Evolutionary conservation across 2,797 vertebrate species (phyloP).

Genomic region (Leptatherina wallacei): DNA sequence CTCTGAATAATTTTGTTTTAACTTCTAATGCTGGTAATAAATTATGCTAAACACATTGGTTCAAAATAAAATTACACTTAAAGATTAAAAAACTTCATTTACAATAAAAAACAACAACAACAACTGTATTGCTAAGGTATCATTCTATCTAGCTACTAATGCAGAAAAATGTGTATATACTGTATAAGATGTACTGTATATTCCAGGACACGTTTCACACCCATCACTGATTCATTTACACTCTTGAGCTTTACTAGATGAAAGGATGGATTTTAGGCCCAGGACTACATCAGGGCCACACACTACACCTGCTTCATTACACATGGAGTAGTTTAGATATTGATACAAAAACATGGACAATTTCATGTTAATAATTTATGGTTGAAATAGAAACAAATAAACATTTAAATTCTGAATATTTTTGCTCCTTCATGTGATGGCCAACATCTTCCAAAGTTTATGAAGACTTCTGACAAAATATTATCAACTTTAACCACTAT

Average conservation of each 20-base stretch:
- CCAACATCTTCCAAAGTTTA: slow-evolving; percentile 6
- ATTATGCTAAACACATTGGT: slow-evolving; percentile 31
- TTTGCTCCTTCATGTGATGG: background rate
- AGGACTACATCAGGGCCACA: background rate
- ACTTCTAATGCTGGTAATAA: slow-evolving; percentile 45
- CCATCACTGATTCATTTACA: background rate
- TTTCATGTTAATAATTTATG: background rate
- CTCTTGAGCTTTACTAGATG: background rate
- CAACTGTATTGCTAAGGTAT: background rate
- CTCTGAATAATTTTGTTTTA: slow-evolving; percentile 25
- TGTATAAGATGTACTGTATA: background rate
- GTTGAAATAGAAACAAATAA: background rate
- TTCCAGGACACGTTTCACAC: background rate
- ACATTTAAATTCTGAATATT: too few species aligned
- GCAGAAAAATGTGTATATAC: background rate
- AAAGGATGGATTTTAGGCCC: background rate
- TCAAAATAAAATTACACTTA: slow-evolving; percentile 20
- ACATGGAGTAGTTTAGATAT: background rate
- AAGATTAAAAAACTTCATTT: slow-evolving; percentile 22
- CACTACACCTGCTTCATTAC: background rate
- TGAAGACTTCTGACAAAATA: slow-evolving; percentile 9
- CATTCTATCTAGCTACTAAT: background rate
- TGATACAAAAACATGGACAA: background rate
- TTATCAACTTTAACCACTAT: background rate
- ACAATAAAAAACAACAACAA: background rate